Evolutionary conservation across 2,113 vertebrate genomes (phyloP), one percentile per base, ranked within the genome.

Genomic region (Poecilia latipinna): DNA sequence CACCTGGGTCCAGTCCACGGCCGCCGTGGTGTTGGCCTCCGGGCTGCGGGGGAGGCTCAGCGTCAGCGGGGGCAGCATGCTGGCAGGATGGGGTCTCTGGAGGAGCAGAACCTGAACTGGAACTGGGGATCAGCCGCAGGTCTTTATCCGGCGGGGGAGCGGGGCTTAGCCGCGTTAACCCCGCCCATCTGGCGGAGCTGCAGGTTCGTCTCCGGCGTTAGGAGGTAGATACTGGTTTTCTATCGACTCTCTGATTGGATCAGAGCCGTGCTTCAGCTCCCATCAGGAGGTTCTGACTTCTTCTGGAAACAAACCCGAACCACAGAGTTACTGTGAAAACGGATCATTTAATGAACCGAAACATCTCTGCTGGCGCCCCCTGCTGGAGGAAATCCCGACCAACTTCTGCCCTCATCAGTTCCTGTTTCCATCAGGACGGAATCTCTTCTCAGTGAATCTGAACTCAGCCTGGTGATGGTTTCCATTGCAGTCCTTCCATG

Each of bases 1-100:
- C 60, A 94, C 93, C 82, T 74, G 11, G 0, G 80, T 90, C 93
- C 87, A 92, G 89, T 94, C 89, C 24, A 75, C 62, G 3, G 84
- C 54, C 10, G 8, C 7, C 1, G 89, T 92, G 8, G 64, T 81
- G 79, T 94, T 93, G 0, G 31, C 71, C 64, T 79, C 61, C 0
- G 78, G 31, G 31, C 39, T 61, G 83, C 84, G 86, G 65, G 13
- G 22, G 22, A 51, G n/a, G 22, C 12, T 60, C 12, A 29, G 0
- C 51, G 51, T 5, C 32, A 79, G 61, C n/a, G 35, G 6, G 19
- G 63, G 0, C 37, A 0, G 42, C 74, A 82, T 83, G 39, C 2
- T 80, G 70, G 0, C 32, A 48, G 17, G 61, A 11, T 28, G 48
- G 19, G 0, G 42, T 26, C 22, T 28, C 4, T 32, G 44, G 17